A percentile compares a stretch with the other conserved stretches of the same genome.
Evolutionary conservation across 2,888 invertebrate species (phyloP).

Genomic region (Deroplatys truncata): DNA sequence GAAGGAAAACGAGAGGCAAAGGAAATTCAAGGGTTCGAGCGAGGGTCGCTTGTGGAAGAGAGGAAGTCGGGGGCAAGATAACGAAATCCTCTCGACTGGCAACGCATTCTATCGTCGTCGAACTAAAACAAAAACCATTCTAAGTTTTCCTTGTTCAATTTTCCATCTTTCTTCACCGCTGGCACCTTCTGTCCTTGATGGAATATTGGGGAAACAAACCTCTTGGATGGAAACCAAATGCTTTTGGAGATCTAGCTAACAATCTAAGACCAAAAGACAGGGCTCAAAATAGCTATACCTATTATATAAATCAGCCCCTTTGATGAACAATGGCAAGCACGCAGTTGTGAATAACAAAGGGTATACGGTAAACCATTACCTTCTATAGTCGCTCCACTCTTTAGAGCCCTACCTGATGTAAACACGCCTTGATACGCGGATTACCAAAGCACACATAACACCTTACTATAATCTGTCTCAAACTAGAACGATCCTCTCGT

Average conservation of each 20-base stretch:
- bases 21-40: not conserved
- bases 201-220: not conserved
- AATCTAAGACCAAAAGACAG: too few relatives aligned
- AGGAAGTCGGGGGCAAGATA: not conserved
- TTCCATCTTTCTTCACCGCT: not conserved
- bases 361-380: too few relatives aligned
- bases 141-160: conserved; percentile 19
- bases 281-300: too few relatives aligned
- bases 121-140: conserved; percentile 12
- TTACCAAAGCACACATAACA: too few relatives aligned
- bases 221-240: not conserved
- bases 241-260: not conserved
- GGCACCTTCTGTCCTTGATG: not conserved
- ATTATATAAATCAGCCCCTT: too few relatives aligned
- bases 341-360: too few relatives aligned
- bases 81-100: not conserved
- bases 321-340: too few relatives aligned
- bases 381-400: too few relatives aligned
- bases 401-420: too few relatives aligned
- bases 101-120: not conserved
- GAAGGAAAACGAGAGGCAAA: not conserved
- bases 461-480: too few relatives aligned
- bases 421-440: too few relatives aligned
- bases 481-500: too few relatives aligned
- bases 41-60: not conserved